Evolutionary conservation across 1,140 invertebrate genomes (phyloP).

Genomic region (Diorhabda sublineata): DNA sequence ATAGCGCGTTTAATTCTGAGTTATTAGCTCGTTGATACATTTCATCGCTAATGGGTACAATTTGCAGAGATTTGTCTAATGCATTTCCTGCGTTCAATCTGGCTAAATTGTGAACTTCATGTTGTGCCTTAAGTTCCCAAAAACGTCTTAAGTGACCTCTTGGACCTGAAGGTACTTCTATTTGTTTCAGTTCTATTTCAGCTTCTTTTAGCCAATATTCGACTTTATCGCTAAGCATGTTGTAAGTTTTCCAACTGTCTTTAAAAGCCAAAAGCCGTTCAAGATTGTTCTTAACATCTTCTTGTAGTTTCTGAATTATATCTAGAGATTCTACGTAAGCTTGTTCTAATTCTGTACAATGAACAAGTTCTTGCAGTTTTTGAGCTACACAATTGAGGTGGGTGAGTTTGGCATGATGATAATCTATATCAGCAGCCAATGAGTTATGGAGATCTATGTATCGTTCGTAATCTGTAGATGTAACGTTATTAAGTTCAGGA

Average conservation of each 20-base stretch:
- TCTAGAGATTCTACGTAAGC: constrained; percentile 65
- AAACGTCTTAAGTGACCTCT: constrained; percentile 72
- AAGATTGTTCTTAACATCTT: constrained; percentile 67
- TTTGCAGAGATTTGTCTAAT: constrained; percentile 71
- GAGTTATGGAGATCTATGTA: constrained; percentile 80
- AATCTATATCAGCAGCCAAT: constrained; percentile 68
- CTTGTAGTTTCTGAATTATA: constrained; percentile 64
- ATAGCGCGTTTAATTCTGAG: constrained; percentile 69
- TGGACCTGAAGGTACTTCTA: constrained; percentile 54
- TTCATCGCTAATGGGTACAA: constrained; percentile 75
- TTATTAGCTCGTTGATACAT: constrained; percentile 73
- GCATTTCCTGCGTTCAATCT: constrained; percentile 65
- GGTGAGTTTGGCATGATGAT: constrained; percentile 70
- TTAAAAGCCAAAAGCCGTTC: constrained; percentile 66
- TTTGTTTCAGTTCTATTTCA: constrained; percentile 58
- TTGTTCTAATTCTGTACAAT: constrained; percentile 67
- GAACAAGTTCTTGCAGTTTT: constrained; percentile 67
- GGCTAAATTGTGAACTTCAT: constrained; percentile 77
- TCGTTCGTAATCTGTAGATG: constrained; percentile 75
- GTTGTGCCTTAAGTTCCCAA: constrained; percentile 84
- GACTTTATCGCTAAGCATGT: constrained; percentile 64
- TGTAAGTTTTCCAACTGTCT: constrained; percentile 71
- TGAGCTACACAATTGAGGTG: constrained; percentile 68
- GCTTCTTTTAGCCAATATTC: constrained; percentile 70
- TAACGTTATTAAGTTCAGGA: constrained; percentile 71